These are phyloP conservation scores for Apodemia duryi DNA, from an alignment of 2,888 invertebrate genomes.

Conservation along the genomic window DNA sequence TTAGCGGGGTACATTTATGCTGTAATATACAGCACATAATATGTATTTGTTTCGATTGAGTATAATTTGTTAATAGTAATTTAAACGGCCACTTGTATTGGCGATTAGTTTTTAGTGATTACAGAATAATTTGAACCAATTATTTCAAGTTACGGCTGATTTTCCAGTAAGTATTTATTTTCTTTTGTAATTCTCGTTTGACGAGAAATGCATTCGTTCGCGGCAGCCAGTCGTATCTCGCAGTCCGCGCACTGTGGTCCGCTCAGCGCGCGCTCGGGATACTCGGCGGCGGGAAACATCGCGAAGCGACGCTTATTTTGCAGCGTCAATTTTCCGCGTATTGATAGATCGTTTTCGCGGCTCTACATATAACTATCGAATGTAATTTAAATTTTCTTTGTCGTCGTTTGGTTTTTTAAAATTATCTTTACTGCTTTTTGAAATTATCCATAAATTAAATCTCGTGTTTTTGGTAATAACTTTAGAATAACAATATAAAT, in stretches of 20 bases:
- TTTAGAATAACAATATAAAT: no score
- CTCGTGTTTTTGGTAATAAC: background rate
- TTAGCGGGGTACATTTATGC: no score
- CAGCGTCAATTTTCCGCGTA: background rate
- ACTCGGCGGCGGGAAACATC: background rate
- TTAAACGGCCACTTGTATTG: background rate
- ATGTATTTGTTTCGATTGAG: background rate
- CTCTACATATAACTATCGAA: background rate
- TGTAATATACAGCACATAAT: no score
- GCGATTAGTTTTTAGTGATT: background rate
- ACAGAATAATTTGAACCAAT: conserved; percentile 1
- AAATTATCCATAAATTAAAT: no score
- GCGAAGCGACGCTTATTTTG: background rate
- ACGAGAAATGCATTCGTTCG: background rate
- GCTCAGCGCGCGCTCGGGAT: no score
- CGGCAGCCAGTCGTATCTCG: background rate
- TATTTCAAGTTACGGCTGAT: conserved; percentile 19
- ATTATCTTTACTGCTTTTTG: no score
- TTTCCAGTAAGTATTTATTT: conserved; percentile 23
- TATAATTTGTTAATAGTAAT: background rate
- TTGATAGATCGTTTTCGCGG: background rate
- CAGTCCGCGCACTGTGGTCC: background rate
- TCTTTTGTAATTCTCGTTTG: conserved; percentile 16
- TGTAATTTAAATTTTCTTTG: background rate
- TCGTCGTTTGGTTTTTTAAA: background rate